These are phyloP conservation scores for Avahi laniger DNA, from an alignment of 2,797 vertebrate genomes.

Conservation along the genomic window DNA sequence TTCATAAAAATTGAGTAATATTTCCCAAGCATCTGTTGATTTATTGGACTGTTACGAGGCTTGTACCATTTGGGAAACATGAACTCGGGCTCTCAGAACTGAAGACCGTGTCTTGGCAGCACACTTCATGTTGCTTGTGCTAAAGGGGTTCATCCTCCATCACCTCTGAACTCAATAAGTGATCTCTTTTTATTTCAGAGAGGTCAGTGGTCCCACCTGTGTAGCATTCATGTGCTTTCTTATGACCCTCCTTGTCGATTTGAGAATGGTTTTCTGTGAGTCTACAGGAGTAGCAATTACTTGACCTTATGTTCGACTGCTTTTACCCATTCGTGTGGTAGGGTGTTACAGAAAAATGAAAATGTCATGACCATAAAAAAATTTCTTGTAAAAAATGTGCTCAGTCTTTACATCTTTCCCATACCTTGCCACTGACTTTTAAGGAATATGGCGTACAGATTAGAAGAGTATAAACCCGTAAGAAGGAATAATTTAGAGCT, in stretches of 20 bases:
- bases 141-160: no score
- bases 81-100: not conserved
- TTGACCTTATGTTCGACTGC: not conserved
- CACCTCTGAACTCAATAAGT: not conserved
- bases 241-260: fast-evolving
- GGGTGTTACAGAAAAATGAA: not conserved
- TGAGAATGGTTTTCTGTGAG: not conserved
- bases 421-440: not conserved
- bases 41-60: not conserved
- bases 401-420: not conserved
- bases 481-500: not conserved
- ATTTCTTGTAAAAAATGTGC: not conserved
- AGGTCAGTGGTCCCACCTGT: not conserved
- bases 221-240: not conserved
- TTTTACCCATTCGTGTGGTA: not conserved
- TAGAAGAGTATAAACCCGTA: not conserved
- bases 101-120: not conserved
- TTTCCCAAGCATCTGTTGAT: slow-evolving; percentile 21
- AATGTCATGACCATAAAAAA: not conserved
- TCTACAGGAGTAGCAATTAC: not conserved
- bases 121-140: not conserved
- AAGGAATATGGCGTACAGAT: not conserved
- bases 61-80: not conserved
- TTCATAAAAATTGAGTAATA: slow-evolving; percentile 62
- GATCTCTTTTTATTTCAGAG: not conserved